Evolutionary conservation across 2,888 invertebrate genomes (phyloP).

Genomic region (Dascillus cervinus): DNA sequence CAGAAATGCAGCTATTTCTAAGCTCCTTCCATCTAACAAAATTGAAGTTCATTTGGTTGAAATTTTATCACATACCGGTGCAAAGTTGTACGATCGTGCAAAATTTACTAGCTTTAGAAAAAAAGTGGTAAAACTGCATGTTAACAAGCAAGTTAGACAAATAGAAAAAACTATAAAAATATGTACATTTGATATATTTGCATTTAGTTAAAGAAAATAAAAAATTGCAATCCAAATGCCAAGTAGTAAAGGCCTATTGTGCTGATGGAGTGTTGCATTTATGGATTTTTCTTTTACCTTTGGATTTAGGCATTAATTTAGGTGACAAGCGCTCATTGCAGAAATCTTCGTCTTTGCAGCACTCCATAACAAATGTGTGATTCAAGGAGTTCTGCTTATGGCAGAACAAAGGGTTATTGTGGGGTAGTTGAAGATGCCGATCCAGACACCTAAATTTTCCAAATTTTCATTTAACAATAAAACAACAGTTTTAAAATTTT

Average conservation of each 20-base stretch:
- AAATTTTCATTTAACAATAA: conserved; percentile 44
- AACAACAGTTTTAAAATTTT: background rate
- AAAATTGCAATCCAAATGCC: too few relatives aligned
- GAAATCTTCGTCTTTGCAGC: conserved; percentile 69
- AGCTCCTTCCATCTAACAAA: too few relatives aligned
- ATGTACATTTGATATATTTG: conserved; percentile 1
- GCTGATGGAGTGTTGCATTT: background rate
- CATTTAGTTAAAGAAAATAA: too few relatives aligned
- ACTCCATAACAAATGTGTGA: conserved; percentile 70
- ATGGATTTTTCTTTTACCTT: conserved; percentile 52
- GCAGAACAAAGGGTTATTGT: conserved; percentile 76
- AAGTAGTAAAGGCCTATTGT: too few relatives aligned
- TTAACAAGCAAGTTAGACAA: conserved; percentile 8
- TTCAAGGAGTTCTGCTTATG: conserved; percentile 67
- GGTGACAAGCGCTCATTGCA: conserved; percentile 68
- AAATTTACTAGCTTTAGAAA: too few relatives aligned
- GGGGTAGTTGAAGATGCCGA: conserved; percentile 64
- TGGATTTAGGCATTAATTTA: conserved; percentile 56
- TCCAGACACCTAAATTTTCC: conserved; percentile 62
- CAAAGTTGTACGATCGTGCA: too few relatives aligned
- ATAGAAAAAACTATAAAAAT: conserved; percentile 10
- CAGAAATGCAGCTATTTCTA: too few relatives aligned
- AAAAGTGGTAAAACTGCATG: too few relatives aligned
- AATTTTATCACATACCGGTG: too few relatives aligned
- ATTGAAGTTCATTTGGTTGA: too few relatives aligned